Evolutionary conservation across 2,113 vertebrate genomes (phyloP).

Genomic region (Gymnobelideus leadbeateri): DNA sequence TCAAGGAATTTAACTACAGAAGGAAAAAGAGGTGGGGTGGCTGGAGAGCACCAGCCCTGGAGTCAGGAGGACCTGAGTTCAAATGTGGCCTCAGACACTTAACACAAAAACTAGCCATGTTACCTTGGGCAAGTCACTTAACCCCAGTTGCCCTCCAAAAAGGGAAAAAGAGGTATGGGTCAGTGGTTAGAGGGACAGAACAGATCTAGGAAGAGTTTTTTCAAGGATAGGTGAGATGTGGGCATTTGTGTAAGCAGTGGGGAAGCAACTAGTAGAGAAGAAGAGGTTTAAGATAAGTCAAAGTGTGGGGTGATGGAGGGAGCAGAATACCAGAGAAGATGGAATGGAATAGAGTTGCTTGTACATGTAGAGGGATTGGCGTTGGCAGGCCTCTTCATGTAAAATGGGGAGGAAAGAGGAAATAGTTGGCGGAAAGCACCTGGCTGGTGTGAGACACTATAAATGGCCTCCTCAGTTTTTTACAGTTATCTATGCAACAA

Average conservation of each 20-base stretch:
- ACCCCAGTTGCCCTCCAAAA: too few species aligned
- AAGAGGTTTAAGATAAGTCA: too few species aligned
- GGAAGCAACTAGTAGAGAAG: not conserved
- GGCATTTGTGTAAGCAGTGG: not conserved
- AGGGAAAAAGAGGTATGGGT: not conserved
- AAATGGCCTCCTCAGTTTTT: not conserved
- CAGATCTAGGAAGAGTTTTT: not conserved
- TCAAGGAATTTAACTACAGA: not conserved
- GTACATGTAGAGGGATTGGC: not conserved
- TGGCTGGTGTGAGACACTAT: not conserved
- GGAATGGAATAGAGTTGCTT: not conserved
- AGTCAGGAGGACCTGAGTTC: too few species aligned
- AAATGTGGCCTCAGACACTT: too few species aligned
- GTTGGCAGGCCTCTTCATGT: too few species aligned
- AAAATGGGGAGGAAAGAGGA: too few species aligned
- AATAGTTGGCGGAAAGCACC: not conserved
- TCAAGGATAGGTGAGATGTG: not conserved
- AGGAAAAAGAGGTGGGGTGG: not conserved
- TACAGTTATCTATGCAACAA: too few species aligned
- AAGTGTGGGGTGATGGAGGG: not conserved
- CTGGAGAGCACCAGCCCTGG: too few species aligned
- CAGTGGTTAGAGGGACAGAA: too few species aligned
- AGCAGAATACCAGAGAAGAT: not conserved
- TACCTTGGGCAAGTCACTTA: too few species aligned
- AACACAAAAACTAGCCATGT: too few species aligned